Conservation (phyloP, 2,888 invertebrate species). For the Acanthosepion esculentum region DNA sequence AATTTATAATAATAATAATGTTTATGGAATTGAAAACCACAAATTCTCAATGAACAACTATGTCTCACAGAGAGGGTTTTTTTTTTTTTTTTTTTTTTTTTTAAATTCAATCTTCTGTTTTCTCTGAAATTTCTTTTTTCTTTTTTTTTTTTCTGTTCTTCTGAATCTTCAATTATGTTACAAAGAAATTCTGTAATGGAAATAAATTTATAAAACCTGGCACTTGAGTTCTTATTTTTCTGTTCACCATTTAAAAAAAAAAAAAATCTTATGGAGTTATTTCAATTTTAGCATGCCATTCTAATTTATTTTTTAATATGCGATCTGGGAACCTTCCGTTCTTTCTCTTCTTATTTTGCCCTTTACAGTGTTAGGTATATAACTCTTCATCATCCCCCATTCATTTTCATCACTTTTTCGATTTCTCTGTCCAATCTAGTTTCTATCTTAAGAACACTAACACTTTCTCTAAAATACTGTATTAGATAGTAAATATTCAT, state of each 20-base stretch:
- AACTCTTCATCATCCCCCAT: accelerated
- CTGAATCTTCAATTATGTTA: background rate
- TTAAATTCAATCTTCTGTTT: too few species aligned
- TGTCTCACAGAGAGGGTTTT: too few species aligned
- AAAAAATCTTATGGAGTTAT: background rate
- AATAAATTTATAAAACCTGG: constrained; percentile 9
- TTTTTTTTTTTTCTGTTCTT: too few species aligned
- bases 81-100: too few species aligned
- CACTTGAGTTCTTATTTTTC: background rate
- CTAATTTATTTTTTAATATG: background rate
- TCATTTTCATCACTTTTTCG: background rate
- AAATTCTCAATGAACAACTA: too few species aligned
- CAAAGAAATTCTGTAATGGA: background rate
- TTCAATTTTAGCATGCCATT: background rate
- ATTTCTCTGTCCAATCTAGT: background rate
- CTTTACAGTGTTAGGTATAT: background rate
- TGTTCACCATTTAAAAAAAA: background rate
- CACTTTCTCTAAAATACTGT: too few species aligned
- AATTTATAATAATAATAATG: too few species aligned
- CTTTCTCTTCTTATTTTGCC: background rate
- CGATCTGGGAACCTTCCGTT: background rate
- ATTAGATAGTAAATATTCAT: too few species aligned
- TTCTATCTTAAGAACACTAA: too few species aligned
- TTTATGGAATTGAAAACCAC: too few species aligned
- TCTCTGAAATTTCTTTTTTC: too few species aligned